Evolutionary conservation across 2,113 vertebrate genomes (phyloP).

Genomic region (Zosterops japonicus): DNA sequence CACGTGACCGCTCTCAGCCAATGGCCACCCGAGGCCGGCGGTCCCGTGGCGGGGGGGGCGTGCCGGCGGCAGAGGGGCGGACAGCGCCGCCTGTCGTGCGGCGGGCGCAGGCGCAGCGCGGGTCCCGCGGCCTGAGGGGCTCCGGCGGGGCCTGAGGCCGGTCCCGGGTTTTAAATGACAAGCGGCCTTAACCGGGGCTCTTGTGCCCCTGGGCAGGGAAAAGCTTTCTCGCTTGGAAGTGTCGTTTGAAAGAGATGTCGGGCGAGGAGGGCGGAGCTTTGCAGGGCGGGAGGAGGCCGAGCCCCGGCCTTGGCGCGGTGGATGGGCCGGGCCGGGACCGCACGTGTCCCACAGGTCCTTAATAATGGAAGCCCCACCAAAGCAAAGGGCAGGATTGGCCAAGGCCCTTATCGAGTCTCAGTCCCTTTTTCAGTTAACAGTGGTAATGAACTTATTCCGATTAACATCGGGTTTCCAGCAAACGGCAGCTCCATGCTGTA

Average conservation of each 20-base stretch:
- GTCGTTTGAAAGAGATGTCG: rapidly evolving
- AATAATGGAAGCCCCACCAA: not conserved
- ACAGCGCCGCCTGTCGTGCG: not conserved
- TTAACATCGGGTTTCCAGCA: not conserved
- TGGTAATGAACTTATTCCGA: not conserved
- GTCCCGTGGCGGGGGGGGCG: rapidly evolving
- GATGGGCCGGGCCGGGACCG: rapidly evolving
- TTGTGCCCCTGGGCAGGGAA: too few relatives aligned
- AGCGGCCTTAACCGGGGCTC: rapidly evolving
- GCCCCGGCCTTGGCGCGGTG: rapidly evolving
- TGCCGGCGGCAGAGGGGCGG: rapidly evolving
- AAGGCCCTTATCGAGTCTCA: not conserved
- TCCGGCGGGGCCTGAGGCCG: rapidly evolving
- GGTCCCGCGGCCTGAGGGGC: not conserved
- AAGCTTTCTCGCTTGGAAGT: not conserved
- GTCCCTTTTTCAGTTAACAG: not conserved
- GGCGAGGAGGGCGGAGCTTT: not conserved
- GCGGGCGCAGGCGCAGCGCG: rapidly evolving
- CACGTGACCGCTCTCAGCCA: not conserved
- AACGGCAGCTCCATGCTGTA: too few relatives aligned
- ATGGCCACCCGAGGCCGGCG: rapidly evolving
- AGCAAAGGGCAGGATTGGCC: not conserved
- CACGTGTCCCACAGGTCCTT: rapidly evolving
- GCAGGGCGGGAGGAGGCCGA: rapidly evolving
- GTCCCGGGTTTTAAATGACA: rapidly evolving